Conservation (phyloP, 2,113 vertebrate genomes). For the Zosterops japonicus region DNA sequence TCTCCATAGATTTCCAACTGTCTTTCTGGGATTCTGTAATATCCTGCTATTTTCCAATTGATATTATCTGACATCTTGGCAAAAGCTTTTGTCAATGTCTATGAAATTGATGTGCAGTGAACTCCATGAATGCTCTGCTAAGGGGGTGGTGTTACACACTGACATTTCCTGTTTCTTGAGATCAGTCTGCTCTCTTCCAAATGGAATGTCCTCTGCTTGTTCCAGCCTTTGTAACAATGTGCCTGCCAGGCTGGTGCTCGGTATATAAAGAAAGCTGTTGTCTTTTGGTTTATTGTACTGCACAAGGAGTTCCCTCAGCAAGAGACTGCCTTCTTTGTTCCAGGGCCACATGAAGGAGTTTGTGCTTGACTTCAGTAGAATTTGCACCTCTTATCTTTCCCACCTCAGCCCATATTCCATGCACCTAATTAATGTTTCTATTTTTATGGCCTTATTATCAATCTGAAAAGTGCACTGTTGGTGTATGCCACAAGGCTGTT, state of each 20-base stretch:
- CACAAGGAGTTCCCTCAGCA: background rate
- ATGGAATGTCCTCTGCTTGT: background rate
- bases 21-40: background rate
- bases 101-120: background rate
- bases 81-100: background rate
- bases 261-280: background rate
- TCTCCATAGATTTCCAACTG: background rate
- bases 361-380: background rate
- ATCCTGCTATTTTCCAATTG: background rate
- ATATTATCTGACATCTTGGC: background rate
- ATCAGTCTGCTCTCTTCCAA: background rate
- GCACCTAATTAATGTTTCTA: constrained; percentile 5
- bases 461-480: background rate
- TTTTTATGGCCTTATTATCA: constrained; percentile 20
- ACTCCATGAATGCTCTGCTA: background rate
- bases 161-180: background rate
- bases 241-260: background rate
- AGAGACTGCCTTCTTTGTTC: background rate
- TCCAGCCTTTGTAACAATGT: background rate
- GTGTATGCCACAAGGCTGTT: background rate
- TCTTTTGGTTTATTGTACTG: background rate
- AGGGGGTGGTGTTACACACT: background rate
- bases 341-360: background rate
- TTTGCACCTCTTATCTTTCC: constrained; percentile 29
- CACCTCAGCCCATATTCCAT: background rate